These are phyloP conservation scores for Dione juno DNA, from an alignment of 2,888 invertebrate genomes.

Conservation along the genomic window DNA sequence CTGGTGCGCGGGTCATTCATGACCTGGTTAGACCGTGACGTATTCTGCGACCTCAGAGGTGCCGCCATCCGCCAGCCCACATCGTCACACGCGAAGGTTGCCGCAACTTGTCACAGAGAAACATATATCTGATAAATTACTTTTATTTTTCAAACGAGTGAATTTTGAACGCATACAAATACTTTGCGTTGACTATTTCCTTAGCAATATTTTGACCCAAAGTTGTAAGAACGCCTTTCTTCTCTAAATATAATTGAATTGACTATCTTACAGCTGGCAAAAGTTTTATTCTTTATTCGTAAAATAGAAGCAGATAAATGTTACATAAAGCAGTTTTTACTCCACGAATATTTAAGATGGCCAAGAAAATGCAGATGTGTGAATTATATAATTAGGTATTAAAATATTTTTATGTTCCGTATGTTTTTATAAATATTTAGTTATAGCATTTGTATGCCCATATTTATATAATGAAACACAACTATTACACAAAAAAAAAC, in stretches of 20 bases:
- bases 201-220: not conserved
- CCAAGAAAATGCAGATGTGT: not conserved
- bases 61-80: slow-evolving; percentile 45
- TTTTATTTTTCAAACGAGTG: slow-evolving; percentile 7
- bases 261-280: slow-evolving; percentile 19
- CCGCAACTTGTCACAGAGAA: slow-evolving; percentile 54
- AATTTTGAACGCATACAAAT: not conserved
- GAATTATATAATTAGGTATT: not conserved
- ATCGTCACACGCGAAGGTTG: slow-evolving; percentile 59
- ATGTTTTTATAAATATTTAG: not conserved
- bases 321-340: slow-evolving; percentile 15
- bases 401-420: not conserved
- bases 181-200: not conserved
- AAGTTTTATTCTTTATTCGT: slow-evolving; percentile 16
- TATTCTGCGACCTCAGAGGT: slow-evolving; percentile 64
- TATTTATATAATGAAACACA: not conserved
- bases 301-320: slow-evolving; percentile 9
- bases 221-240: not conserved
- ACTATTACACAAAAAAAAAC: not conserved
- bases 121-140: slow-evolving; percentile 15
- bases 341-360: not conserved
- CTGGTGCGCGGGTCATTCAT: slow-evolving; percentile 47
- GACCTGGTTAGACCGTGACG: slow-evolving; percentile 73
- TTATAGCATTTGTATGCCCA: not conserved
- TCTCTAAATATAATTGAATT: not conserved